Base-by-base conservation (phyloP, 2,113 vertebrate genomes). In the Cinclus mexicanus region DNA sequence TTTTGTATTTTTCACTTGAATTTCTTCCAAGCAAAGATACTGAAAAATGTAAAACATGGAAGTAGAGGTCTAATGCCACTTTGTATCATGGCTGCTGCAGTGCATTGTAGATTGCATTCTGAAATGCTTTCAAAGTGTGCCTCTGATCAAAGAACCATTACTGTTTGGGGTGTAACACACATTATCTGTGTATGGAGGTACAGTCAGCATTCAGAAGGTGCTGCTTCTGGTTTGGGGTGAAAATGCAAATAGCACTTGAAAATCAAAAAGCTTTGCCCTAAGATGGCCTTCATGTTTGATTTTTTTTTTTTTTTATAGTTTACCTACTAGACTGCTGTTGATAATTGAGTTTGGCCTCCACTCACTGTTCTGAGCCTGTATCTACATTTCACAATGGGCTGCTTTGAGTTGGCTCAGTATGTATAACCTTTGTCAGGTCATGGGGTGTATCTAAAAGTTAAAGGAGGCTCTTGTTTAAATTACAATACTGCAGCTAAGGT, bases 391-490 rank as follows among this genome's bases (percentile, higher is more conserved):
- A 39, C 49, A 56, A 25, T 49, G 53, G 69, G 37, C 55, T 90
- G 75, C 75, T 88, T 53, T 83, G 82, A 70, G 25, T 18, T 72
- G 63, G 28, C 75, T 57, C 41, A 24, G 35, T 49, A 1, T 28
- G 1, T 37, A 16, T 85, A 7, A 2, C 44, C 42, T 63, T 76
- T 75, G 60, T 69, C 68, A 74, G 71, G 63, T 64, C 0, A 0
- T 59, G 44, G 44, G 13, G 24, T 61, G 25, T 74, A 59, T 28
- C 55, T 83, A 0, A 50, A 83, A 83, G 67, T 44, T 49, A 42
- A 61, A 92, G 41, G 33, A 88, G 64, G 14, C 12, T 89, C 26
- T 83, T 88, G 63, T 90, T 82, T 53, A 90, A 83, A 52, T 57
- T 90, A n/a, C 6, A 77, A 0, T 42, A 55, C 42, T 50, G 18